Conservation (phyloP, 2,797 vertebrate genomes). For the Xyrichtys novacula region DNA sequence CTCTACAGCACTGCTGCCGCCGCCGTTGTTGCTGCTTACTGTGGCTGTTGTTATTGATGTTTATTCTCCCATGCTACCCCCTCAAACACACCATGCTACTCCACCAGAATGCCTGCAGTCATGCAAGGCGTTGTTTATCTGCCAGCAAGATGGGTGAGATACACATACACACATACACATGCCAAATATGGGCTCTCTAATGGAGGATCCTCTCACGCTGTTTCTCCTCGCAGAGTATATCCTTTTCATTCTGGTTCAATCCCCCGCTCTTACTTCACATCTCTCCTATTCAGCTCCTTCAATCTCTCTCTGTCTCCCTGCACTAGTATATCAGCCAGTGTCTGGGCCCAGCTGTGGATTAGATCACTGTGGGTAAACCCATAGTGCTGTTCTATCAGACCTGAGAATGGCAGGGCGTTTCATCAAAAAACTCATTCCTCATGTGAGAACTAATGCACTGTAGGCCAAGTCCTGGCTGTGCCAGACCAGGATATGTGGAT, state of each 20-base stretch:
- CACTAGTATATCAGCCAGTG: constrained; percentile 59
- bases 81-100: constrained; percentile 64
- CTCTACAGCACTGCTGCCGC: constrained; percentile 28
- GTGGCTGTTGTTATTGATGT: constrained; percentile 70
- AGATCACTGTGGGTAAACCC: constrained; percentile 73
- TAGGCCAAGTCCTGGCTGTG: constrained; percentile 65
- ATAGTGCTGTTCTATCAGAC: constrained; percentile 72
- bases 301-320: constrained; percentile 59
- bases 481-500: constrained; percentile 67
- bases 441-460: constrained; percentile 73
- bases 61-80: constrained; percentile 64
- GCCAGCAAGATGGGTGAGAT: constrained; percentile 57
- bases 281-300: constrained; percentile 66
- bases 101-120: constrained; percentile 59
- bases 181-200: constrained; percentile 63
- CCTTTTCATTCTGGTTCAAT: constrained; percentile 75
- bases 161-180: constrained; percentile 21
- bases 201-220: constrained; percentile 66
- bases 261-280: constrained; percentile 55
- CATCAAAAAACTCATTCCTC: constrained; percentile 79
- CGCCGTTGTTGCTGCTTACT: constrained; percentile 36
- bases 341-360: constrained; percentile 69
- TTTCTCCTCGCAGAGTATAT: constrained; percentile 64
- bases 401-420: constrained; percentile 71
- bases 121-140: constrained; percentile 69